Base-by-base conservation (phyloP, 2,797 vertebrate genomes). In the Anguilla anguilla region DNA sequence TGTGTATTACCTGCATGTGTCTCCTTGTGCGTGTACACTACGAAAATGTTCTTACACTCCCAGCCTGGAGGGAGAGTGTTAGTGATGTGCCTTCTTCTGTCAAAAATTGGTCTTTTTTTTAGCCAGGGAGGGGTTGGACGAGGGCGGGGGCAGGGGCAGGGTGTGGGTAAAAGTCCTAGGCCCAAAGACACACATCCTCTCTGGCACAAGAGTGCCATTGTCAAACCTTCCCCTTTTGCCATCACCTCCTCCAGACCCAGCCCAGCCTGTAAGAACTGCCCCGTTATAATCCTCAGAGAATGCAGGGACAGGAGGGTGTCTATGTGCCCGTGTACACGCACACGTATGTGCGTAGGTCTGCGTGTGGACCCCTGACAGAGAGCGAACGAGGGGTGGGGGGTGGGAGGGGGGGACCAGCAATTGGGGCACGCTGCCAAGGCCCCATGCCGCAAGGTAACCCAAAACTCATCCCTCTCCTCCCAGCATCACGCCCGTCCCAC, bases 1-100 rank as follows among this genome's bases (percentile, higher is more conserved):
- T 67, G 25, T 28, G 64, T 67, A 67, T 67, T n/a, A 67, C 89
- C 86, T 87, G 35, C 5, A 15, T 43, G 39, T 67, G 61, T 67
- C 35, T 17, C 3, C 19, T 19, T 39, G 35, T 43, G 86, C 87
- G 86, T 77, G 83, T 87, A 59, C 74, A 79, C 83, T 57, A 59
- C 10, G 81, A 28, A n/a, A 11, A n/a, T 84, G 83, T 61, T 2
- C 53, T 22, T 11, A 59, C 55, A 59, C 55, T 59, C 83, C 55
- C 55, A 22, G 35, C n/a, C 83, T 61, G 83, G 31, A 61, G 35
- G 53, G 83, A 61, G 53, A 61, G 57, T 9, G 83, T 61, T 57
- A 85, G 57, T 59, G 83, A 17, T n/a, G 19, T 35, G 83, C 3
- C 83, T 61, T 85, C 57, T 59, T 28, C 55, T 84, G 9, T 55